Evolutionary conservation across 2,797 vertebrate genomes (phyloP).

Genomic region (Chelidonichthys spinosus): DNA sequence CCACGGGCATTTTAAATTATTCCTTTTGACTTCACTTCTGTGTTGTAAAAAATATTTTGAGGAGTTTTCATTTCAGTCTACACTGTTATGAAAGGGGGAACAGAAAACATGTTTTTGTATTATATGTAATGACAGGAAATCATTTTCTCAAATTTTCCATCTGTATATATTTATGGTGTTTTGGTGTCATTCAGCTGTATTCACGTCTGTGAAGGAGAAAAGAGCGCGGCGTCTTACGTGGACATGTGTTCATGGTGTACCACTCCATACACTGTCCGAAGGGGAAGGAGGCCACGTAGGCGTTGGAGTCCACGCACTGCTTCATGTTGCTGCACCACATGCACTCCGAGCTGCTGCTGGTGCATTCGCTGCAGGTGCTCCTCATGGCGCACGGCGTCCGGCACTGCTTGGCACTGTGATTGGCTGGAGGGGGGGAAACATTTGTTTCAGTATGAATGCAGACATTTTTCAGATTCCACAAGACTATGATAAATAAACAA

Average conservation of each 20-base stretch:
- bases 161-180: not conserved
- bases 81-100: not conserved
- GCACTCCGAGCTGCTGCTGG: conserved; percentile 95
- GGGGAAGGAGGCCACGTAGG: conserved; percentile 97
- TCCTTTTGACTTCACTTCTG: not conserved
- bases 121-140: not conserved
- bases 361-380: conserved; percentile 90
- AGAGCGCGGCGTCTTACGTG: conserved; percentile 83
- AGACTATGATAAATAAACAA: not conserved
- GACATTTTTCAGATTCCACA: too few species aligned
- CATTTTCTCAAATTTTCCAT: not conserved
- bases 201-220: rapidly evolving
- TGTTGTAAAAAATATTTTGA: not conserved
- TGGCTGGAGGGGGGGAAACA: conserved; percentile 81
- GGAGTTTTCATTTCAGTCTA: not conserved
- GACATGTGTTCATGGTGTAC: conserved; percentile 97
- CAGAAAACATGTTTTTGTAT: not conserved
- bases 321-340: conserved; percentile 99
- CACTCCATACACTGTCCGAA: conserved; percentile 99
- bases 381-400: conserved; percentile 93
- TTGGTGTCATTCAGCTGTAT: too few species aligned
- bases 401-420: conserved; percentile 98
- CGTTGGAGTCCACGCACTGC: conserved; percentile 98
- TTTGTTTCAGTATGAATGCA: too few species aligned
- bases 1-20: not conserved